A percentile compares a stretch with the other conserved stretches of the same genome.
Conservation (phyloP, 2,113 vertebrate species). For the Sinocyclocheilus grahami region DNA sequence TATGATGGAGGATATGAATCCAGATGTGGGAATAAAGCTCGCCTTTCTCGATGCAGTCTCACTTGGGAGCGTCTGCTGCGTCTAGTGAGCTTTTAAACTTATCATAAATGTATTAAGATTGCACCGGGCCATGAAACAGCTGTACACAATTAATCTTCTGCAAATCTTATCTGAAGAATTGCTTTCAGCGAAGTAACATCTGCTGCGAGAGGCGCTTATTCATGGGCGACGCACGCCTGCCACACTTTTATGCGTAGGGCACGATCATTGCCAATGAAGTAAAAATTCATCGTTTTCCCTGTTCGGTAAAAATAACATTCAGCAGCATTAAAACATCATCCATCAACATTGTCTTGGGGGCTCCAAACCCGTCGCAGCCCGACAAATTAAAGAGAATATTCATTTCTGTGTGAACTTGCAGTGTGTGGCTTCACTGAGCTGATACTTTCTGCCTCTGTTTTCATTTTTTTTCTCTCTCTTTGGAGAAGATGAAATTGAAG, state of each 20-base stretch:
- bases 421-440: constrained; percentile 79
- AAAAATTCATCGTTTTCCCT: constrained; percentile 99
- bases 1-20: constrained; percentile 92
- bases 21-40: constrained; percentile 95
- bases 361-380: constrained; percentile 79
- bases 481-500: constrained; percentile 77
- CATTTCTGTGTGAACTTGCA: constrained; percentile 89
- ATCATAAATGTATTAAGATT: constrained; percentile 99
- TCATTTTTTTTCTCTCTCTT: constrained; percentile 49
- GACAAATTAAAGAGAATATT: constrained; percentile 96
- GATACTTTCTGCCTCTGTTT: constrained; percentile 52
- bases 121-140: constrained; percentile 99
- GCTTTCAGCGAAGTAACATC: constrained; percentile 95
- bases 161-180: constrained; percentile 98
- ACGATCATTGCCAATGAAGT: constrained; percentile 97
- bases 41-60: constrained; percentile 71
- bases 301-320: constrained; percentile 99
- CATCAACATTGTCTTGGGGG: constrained; percentile 94
- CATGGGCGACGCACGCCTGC: constrained; percentile 85
- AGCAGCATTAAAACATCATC: constrained; percentile 99
- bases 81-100: constrained; percentile 97
- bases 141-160: constrained; percentile 99
- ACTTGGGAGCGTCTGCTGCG: constrained; percentile 86
- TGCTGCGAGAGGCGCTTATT: constrained; percentile 94
- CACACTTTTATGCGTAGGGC: constrained; percentile 90